Conservation (phyloP, 2,797 vertebrate genomes). For the Buceros bicornis region DNA sequence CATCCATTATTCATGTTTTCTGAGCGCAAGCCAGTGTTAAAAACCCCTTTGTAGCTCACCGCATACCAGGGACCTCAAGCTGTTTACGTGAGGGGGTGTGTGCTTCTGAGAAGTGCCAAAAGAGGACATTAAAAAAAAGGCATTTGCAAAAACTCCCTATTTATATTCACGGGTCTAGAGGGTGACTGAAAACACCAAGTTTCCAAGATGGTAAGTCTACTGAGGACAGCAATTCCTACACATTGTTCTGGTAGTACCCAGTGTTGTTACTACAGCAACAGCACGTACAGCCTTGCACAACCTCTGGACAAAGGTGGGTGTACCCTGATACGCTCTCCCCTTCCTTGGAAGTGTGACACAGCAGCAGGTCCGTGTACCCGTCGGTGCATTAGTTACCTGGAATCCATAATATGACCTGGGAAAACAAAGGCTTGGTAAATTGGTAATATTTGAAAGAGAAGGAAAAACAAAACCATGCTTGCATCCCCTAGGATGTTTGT, state of each 20-base stretch:
- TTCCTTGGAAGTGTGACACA: background rate
- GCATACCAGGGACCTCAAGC: background rate
- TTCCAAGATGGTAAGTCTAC: background rate
- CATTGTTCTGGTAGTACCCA: background rate
- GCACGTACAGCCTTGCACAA: background rate
- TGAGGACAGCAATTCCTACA: background rate
- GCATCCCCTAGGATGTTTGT: background rate
- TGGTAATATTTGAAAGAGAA: background rate
- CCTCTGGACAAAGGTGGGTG: background rate
- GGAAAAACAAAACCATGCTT: background rate
- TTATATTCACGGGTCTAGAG: background rate
- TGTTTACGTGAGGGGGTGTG: background rate
- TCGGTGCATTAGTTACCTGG: background rate
- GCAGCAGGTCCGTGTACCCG: background rate
- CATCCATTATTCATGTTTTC: conserved; percentile 20
- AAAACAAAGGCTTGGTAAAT: background rate
- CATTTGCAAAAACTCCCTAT: background rate
- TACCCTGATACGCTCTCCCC: background rate
- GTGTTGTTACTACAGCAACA: conserved; percentile 25
- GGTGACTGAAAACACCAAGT: background rate
- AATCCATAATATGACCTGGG: fast-evolving
- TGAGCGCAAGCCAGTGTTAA: background rate
- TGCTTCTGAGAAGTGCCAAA: background rate
- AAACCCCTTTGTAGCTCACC: background rate
- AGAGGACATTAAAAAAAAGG: background rate